phyloP scores from a whole-genome alignment of 2,797 vertebrate genomes.

The Tapera naevia region DNA sequence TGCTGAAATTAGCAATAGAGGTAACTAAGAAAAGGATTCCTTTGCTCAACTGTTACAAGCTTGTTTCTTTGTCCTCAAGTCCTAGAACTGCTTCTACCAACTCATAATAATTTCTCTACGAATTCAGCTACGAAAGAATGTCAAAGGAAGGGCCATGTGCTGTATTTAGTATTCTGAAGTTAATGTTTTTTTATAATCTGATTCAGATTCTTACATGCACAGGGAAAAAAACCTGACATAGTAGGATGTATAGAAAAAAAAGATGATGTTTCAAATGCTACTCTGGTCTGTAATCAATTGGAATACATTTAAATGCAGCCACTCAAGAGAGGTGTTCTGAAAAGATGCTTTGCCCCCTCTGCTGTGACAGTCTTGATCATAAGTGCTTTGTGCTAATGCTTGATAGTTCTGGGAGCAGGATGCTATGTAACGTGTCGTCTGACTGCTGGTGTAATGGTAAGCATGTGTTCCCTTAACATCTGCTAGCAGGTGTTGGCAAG shows the following conservation, averaged over 20 bases:
- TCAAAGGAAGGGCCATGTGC: not conserved
- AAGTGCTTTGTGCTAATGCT: not conserved
- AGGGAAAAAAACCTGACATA: rapidly evolving
- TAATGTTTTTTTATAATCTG: not conserved
- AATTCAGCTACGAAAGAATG: not conserved
- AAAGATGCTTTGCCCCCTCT: not conserved
- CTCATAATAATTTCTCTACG: not conserved
- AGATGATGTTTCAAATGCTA: not conserved
- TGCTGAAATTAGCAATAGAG: not conserved
- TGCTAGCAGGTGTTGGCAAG: slow-evolving; percentile 36
- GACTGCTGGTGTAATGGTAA: not conserved
- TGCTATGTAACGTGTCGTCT: not conserved
- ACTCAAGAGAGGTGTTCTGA: not conserved
- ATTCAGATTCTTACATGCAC: not conserved
- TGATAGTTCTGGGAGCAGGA: not conserved
- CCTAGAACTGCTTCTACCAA: not conserved
- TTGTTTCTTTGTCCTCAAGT: not conserved
- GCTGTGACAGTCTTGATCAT: not conserved
- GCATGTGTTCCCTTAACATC: not conserved
- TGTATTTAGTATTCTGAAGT: not conserved
- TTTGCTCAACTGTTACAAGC: not conserved
- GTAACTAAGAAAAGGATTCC: not conserved
- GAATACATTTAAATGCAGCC: not conserved
- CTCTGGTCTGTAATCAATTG: not conserved
- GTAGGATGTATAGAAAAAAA: not conserved